Conservation (phyloP, 2,113 vertebrate genomes). For the Passer montanus region DNA sequence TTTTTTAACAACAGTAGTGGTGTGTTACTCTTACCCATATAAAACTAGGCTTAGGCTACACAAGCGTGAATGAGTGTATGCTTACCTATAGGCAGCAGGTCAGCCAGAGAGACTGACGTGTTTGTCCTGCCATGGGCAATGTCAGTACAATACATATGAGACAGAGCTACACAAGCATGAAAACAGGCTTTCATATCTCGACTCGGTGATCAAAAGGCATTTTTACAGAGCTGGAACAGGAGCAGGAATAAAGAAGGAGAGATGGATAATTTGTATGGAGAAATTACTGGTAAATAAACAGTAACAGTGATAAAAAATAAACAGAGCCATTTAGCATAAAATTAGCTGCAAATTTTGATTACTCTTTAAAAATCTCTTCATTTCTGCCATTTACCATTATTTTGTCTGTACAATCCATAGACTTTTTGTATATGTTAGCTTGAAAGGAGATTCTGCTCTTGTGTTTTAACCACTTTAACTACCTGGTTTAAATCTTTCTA, state of each 20-base stretch:
- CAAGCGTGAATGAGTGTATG: neutral
- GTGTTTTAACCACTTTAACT: neutral
- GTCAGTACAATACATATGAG: neutral
- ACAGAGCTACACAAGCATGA: neutral
- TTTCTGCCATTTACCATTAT: neutral
- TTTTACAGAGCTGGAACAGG: neutral
- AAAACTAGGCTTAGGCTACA: neutral
- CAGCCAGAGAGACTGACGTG: rapidly evolving
- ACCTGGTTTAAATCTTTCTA: neutral
- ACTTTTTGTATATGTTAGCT: neutral
- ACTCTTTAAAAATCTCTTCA: neutral
- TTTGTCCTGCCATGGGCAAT: neutral
- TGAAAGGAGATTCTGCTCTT: neutral
- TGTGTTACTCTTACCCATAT: rapidly evolving
- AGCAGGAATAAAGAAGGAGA: neutral
- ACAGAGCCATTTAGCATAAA: neutral
- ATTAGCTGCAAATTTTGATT: neutral
- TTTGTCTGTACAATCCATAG: neutral
- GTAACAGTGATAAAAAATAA: neutral
- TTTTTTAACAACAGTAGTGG: rapidly evolving
- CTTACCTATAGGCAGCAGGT: neutral
- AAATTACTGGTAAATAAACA: neutral
- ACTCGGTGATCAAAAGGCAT: neutral
- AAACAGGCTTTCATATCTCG: neutral
- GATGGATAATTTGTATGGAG: neutral